These are phyloP conservation scores for Drosophila pseudotakahashii DNA, from an alignment of 2,888 invertebrate genomes.

Conservation along the genomic window DNA sequence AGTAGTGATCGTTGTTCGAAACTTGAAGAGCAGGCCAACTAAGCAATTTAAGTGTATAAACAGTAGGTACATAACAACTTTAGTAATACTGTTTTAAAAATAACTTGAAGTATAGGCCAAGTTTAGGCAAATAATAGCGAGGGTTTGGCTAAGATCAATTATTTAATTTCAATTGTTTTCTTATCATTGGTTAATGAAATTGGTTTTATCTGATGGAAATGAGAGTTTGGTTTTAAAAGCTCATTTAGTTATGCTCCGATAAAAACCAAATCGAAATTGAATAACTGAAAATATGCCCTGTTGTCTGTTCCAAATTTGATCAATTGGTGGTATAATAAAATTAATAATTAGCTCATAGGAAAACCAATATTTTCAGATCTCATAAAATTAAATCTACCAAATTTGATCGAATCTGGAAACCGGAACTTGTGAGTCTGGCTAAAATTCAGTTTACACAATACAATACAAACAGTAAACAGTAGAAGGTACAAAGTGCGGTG, in stretches of 20 bases:
- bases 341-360: too few relatives aligned
- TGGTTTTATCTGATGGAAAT: not conserved
- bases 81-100: conserved; percentile 41
- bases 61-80: conserved; percentile 31
- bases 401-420: conserved; percentile 3
- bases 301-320: conserved; percentile 1
- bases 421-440: not conserved
- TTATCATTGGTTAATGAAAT: not conserved
- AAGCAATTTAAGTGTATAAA: conserved; percentile 15
- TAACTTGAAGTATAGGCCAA: not conserved
- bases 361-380: too few relatives aligned
- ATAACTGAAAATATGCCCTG: not conserved
- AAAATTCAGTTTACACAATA: conserved; percentile 47
- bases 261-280: conserved; percentile 6
- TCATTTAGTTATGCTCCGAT: not conserved
- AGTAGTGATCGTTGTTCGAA: conserved; percentile 64
- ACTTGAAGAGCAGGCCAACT: conserved; percentile 40
- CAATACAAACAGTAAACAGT: conserved; percentile 75
- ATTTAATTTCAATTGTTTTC: not conserved
- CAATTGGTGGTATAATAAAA: too few relatives aligned
- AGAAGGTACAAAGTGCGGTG: conserved; percentile 79
- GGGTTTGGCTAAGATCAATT: not conserved
- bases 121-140: conserved; percentile 4
- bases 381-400: not conserved
- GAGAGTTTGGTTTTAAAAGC: not conserved